These are phyloP conservation scores for Loriculus beryllinus DNA, from an alignment of 2,797 vertebrate genomes.

Conservation along the genomic window DNA sequence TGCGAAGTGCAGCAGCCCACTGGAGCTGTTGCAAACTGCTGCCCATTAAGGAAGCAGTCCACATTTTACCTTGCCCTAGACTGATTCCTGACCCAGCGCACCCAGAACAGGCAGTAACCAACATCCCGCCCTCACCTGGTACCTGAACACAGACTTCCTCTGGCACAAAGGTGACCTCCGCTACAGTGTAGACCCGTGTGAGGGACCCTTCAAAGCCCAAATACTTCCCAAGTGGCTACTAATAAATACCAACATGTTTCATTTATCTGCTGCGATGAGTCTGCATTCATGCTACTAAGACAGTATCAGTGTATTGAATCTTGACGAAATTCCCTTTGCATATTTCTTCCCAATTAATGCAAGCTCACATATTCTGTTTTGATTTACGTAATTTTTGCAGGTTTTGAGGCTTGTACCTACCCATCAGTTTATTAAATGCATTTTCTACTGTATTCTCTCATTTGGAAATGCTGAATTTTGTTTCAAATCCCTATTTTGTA, in stretches of 20 bases:
- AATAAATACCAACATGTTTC: neutral
- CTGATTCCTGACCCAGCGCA: too few species aligned
- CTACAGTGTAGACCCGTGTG: neutral
- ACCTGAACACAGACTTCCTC: neutral
- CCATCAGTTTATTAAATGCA: neutral
- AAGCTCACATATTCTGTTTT: neutral
- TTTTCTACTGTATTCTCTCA: neutral
- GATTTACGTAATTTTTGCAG: neutral
- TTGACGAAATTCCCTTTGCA: neutral
- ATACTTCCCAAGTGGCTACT: neutral
- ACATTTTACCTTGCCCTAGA: too few species aligned
- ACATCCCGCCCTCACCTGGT: neutral
- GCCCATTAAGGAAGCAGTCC: neutral
- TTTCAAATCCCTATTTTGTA: neutral
- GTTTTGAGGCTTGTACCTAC: neutral
- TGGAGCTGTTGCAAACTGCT: neutral
- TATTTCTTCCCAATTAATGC: neutral
- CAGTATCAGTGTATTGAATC: neutral
- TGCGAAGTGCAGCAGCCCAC: neutral
- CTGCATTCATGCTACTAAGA: neutral
- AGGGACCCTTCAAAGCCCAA: neutral
- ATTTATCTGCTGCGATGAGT: neutral
- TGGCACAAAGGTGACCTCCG: neutral
- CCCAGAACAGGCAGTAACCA: neutral
- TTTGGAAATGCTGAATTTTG: neutral